Evolutionary conservation across 35 echinoderm and acorn worm species (phyloP).

Genomic region (Lytechinus variegatus): DNA sequence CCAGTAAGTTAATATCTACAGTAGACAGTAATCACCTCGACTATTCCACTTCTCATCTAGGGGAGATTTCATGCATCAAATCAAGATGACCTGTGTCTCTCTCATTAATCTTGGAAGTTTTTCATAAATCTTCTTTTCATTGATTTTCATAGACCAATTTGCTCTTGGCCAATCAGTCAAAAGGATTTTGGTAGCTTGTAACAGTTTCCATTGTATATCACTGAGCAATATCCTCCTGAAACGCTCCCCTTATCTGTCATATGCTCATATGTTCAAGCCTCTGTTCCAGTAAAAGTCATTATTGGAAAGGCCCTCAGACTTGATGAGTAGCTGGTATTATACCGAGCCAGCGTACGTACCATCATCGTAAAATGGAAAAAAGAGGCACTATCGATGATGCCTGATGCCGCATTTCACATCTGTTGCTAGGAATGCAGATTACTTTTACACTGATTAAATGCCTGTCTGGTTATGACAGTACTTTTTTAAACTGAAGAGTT

Average conservation of each 20-base stretch:
- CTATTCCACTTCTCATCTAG: not conserved
- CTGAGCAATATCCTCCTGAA: no score
- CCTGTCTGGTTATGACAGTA: not conserved
- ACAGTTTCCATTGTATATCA: no score
- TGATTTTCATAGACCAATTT: no score
- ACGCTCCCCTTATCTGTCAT: not conserved
- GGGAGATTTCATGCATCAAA: not conserved
- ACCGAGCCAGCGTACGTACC: not conserved
- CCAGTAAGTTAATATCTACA: not conserved
- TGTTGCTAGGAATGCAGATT: not conserved
- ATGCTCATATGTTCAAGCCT: not conserved
- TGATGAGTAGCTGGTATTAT: not conserved
- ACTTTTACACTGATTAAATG: constrained; percentile 6
- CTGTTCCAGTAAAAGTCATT: constrained; percentile 1
- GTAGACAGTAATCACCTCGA: not conserved
- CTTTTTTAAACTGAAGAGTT: not conserved
- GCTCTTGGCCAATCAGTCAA: no score
- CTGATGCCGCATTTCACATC: not conserved
- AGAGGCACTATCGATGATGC: not conserved
- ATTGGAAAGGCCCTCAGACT: not conserved
- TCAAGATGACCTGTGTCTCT: not conserved
- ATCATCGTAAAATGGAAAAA: not conserved
- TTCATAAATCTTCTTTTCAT: no score
- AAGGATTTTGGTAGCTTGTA: no score
- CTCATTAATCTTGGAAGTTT: not conserved